These are phyloP conservation scores for Eupithecia pulchellata DNA, from an alignment of 2,888 invertebrate genomes.

Conservation along the genomic window DNA sequence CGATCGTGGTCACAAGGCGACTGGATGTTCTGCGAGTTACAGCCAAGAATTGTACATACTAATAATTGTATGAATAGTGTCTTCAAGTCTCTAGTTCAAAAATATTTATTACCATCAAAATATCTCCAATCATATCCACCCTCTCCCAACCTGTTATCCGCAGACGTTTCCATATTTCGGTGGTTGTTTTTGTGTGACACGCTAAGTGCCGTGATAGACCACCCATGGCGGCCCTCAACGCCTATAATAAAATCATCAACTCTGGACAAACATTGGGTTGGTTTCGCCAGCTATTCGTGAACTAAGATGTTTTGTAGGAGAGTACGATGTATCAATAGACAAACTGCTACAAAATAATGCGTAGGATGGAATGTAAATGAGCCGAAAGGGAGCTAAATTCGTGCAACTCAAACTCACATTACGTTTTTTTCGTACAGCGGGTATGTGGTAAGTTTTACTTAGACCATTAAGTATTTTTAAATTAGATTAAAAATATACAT, in stretches of 20 bases:
- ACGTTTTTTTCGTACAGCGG: too few relatives aligned
- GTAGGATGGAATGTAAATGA: neutral
- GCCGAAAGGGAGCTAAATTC: neutral
- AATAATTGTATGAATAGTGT: too few relatives aligned
- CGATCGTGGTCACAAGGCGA: too few relatives aligned
- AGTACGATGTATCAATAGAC: neutral
- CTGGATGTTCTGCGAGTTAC: too few relatives aligned
- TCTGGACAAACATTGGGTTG: constrained; percentile 28
- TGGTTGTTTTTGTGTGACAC: constrained; percentile 75
- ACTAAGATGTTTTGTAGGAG: constrained; percentile 9
- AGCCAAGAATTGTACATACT: too few relatives aligned
- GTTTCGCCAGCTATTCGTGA: constrained; percentile 35
- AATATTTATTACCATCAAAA: neutral
- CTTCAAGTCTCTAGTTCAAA: too few relatives aligned
- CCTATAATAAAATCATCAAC: constrained; percentile 48
- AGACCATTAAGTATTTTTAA: too few relatives aligned
- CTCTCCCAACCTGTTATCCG: constrained; percentile 56
- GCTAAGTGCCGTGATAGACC: constrained; percentile 82
- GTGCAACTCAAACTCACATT: neutral
- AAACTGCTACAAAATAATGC: neutral
- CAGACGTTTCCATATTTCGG: constrained; percentile 77
- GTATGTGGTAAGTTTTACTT: too few relatives aligned
- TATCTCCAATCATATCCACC: constrained; percentile 54
- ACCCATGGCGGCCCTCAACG: constrained; percentile 67
- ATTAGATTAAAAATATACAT: too few relatives aligned